Evolutionary conservation across 2,888 invertebrate genomes (phyloP), one percentile per base, ranked within the genome.

Genomic region (Xanthorhoe designata): DNA sequence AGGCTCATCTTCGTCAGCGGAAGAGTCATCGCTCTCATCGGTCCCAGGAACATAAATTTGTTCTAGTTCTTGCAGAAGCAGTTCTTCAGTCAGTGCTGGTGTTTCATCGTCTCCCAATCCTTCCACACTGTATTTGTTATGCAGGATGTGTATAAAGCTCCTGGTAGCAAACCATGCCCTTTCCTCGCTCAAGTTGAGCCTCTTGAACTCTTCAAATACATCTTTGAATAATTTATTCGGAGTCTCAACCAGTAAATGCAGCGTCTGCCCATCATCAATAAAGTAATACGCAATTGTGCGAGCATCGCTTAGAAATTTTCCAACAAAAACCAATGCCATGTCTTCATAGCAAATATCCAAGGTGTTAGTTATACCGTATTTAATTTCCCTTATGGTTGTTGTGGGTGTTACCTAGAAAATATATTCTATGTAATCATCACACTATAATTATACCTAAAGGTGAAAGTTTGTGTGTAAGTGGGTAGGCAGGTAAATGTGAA

Each of bases 201-300:
- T 24, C 15, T 57, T 57, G n/a, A 66, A 61, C 2, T 18, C 53
- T 18, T 57, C 32, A 42, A 61, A 66, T 2, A 66, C 49, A 38
- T 53, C 66, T 49, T 57, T 57, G 32, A 66, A 66, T 15, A 66
- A 24, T 19, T 57, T 47, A 38, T 66, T 53, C 4, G 66, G 57
- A 6, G 49, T 32, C 17, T 66, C 66, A 9, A 61, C 66, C 24
- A 74, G 63, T 55, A 64, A 63, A 71, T 73, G 61, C n/a, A 66
- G 29, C 51, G 55, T 62, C 19, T 57, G 58, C 10, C 35, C 52
- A 61, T 66, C 49, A n/a, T 61, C 24, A 49, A 61, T 61, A 2
- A 18, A 17, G 49, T 66, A 66, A 53, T 61, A 61, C n/a, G 47
- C 29, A 18, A 66, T 7, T 7, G 61, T 52, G 42, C 52, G 57